These are phyloP conservation scores for Onychomys torridus DNA, from an alignment of 2,797 vertebrate genomes.

Conservation along the genomic window DNA sequence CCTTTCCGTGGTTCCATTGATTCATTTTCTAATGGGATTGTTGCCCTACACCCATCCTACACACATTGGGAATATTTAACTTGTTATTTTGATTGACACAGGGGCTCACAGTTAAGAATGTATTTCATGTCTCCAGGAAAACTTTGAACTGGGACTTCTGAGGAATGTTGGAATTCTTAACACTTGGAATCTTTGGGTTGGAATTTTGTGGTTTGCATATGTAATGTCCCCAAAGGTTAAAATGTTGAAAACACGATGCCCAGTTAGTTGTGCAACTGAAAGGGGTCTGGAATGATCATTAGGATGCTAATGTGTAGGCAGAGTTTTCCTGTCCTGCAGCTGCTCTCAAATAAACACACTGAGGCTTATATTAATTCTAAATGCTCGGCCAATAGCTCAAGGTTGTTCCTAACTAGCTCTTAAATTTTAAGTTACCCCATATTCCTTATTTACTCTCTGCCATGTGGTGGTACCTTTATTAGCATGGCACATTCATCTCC, in stretches of 20 bases:
- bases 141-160: not conserved
- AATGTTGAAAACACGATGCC: not conserved
- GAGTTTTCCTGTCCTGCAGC: too few species aligned
- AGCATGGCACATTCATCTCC: too few species aligned
- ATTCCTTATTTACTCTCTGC: too few species aligned
- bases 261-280: not conserved
- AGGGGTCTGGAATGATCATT: not conserved
- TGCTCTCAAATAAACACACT: too few species aligned
- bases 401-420: too few species aligned
- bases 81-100: not conserved
- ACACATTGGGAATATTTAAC: not conserved
- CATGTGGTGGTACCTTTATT: too few species aligned
- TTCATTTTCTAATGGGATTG: not conserved
- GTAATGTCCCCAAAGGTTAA: not conserved
- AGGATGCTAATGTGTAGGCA: not conserved
- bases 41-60: not conserved
- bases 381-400: too few species aligned
- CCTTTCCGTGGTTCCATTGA: not conserved
- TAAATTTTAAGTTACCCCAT: too few species aligned
- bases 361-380: too few species aligned
- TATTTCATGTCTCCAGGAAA: not conserved
- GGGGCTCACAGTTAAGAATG: not conserved
- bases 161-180: not conserved
- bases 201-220: not conserved
- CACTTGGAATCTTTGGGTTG: not conserved